A percentile compares a stretch with the other conserved stretches of the same genome.
Evolutionary conservation across 1,140 invertebrate genomes (phyloP).

Genomic region (Drosophila tristis): DNA sequence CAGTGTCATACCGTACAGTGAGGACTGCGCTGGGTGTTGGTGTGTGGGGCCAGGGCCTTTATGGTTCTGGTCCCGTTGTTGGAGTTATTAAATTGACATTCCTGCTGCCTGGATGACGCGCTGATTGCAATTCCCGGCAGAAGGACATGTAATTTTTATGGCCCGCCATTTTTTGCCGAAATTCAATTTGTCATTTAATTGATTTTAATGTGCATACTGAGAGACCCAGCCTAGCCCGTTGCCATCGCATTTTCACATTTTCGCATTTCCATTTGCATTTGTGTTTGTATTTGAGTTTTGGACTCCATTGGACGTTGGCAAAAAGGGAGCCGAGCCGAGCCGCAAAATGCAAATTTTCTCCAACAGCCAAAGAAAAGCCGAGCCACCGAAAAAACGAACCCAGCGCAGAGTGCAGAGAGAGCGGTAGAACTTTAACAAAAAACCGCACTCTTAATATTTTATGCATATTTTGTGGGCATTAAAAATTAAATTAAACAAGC

Average conservation of each 20-base stretch:
- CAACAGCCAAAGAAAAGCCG: constrained; percentile 29
- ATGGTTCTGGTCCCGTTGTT: constrained; percentile 28
- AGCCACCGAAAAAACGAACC: constrained; percentile 5
- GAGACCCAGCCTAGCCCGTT: not conserved
- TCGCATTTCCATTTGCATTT: constrained; percentile 37
- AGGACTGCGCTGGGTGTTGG: not conserved
- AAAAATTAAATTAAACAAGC: constrained; percentile 83
- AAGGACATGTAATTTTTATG: constrained; percentile 81
- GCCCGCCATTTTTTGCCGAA: constrained; percentile 74
- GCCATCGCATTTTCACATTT: constrained; percentile 32
- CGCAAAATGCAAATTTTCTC: constrained; percentile 67
- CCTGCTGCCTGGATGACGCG: constrained; percentile 65
- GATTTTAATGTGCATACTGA: constrained; percentile 77
- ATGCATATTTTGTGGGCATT: constrained; percentile 82
- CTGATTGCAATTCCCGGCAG: constrained; percentile 80
- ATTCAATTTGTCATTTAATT: constrained; percentile 82
- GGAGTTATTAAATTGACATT: constrained; percentile 82
- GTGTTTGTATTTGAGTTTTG: constrained; percentile 45
- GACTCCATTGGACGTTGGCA: constrained; percentile 22
- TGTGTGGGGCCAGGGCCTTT: constrained; percentile 7
- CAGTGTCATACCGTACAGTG: constrained; percentile 45
- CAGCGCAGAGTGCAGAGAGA: not conserved
- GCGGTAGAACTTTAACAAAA: constrained; percentile 46
- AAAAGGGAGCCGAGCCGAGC: constrained; percentile 34
- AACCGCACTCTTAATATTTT: constrained; percentile 71